Conservation (phyloP, 2,113 vertebrate species). For the Megaceryle maxima region DNA sequence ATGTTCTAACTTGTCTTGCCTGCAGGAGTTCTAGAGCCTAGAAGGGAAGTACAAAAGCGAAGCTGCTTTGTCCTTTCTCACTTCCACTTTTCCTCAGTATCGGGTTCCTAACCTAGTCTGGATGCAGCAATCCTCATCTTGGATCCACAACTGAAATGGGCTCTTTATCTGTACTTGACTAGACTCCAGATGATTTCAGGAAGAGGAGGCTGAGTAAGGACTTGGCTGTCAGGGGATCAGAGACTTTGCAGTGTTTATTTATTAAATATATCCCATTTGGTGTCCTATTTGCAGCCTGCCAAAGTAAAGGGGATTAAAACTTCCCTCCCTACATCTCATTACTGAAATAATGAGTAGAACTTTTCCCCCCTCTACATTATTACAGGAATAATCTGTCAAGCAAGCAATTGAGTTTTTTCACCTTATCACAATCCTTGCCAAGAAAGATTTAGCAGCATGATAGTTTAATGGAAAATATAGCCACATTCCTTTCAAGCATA, state of each 20-base stretch:
- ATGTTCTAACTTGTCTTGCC: neutral
- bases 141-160: neutral
- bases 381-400: slow-evolving; percentile 44
- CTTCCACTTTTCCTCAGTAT: neutral
- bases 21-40: neutral
- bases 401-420: neutral
- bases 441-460: neutral
- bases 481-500: slow-evolving; percentile 8
- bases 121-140: slow-evolving; percentile 3
- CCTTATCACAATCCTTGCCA: neutral
- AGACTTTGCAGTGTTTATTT: slow-evolving; percentile 42
- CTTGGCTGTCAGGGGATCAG: slow-evolving; percentile 10
- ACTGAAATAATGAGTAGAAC: slow-evolving; percentile 1
- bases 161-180: slow-evolving; percentile 28
- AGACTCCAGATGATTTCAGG: slow-evolving; percentile 37
- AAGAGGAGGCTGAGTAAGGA: slow-evolving; percentile 43
- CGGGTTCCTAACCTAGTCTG: slow-evolving; percentile 1
- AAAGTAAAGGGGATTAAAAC: slow-evolving; percentile 1
- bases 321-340: neutral
- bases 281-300: slow-evolving; percentile 20
- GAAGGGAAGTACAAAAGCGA: neutral
- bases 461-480: slow-evolving; percentile 45
- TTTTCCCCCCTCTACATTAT: neutral
- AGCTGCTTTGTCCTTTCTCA: neutral
- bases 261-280: slow-evolving; percentile 18